Base-by-base conservation (phyloP, 2,888 invertebrate species). In the Oligia strigilis region DNA sequence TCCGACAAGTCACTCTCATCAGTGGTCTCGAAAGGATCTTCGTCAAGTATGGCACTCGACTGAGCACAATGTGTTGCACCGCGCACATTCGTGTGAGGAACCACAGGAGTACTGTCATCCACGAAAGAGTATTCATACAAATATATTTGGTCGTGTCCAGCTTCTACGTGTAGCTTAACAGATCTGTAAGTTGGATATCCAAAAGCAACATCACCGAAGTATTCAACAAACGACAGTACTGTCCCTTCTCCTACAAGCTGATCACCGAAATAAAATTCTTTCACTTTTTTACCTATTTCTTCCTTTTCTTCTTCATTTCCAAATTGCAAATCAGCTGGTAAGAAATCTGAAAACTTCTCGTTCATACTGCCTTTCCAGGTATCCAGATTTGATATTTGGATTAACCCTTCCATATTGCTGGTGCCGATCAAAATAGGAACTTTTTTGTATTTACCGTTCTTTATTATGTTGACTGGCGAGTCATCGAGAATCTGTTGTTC, bases 171-270 rank as follows among this genome's bases (percentile, higher is more conserved):
- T 40, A 93, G 49, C 65, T 89, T 92, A 4, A 91, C 81, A 8
- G 92, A 87, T 79, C 91, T 91, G 8, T 92, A 77, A 70, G 90
- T 91, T 6, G 93, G 87, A 82, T 91, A 93, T 4, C 80, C 86
- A 81, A 94, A 92, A 0, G 91, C 0, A 9, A 90, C 55, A 97
- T 98, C 96, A 8, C 93, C 82, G 72, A 91, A 90, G 64, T 89
- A 94, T 67, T 92, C 84, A n/a, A 91, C 77, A 62, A 84, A 93
- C 17, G 75, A 14, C 29, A 90, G 66, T 65, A 91, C 65, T 8
- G 81, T 90, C 0, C 82, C 81, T 67, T 87, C 83, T 2, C 80
- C 80, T 13, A 94, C 84, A 4, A 83, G 65, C 14, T 90, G 69
- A n/a, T 91, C 81, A 14, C 93, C 93, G 83, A 94, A 95, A 86